Conservation (phyloP, 1,140 invertebrate genomes). For the Musca vetustissima region DNA sequence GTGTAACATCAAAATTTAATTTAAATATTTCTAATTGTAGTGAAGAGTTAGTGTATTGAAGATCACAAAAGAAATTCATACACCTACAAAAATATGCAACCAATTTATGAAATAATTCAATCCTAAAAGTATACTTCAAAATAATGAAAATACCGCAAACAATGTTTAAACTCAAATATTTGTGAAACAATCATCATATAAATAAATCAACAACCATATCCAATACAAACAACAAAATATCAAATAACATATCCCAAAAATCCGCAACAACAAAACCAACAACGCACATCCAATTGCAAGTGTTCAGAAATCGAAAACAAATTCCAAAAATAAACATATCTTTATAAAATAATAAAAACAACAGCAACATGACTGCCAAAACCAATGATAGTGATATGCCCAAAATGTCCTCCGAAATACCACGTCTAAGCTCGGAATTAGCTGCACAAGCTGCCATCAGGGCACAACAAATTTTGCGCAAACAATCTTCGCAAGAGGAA, state of each 20-base stretch:
- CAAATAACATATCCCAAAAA: neutral
- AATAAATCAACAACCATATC: neutral
- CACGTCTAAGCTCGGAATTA: slow-evolving; percentile 48
- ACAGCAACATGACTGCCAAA: slow-evolving; percentile 24
- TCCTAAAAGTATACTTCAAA: too few species aligned
- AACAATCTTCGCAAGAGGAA: slow-evolving; percentile 43
- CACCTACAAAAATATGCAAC: neutral
- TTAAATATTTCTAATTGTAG: too few species aligned
- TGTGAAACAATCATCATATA: neutral
- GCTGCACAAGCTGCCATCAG: slow-evolving; percentile 52
- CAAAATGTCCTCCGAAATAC: slow-evolving; percentile 50
- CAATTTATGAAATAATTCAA: neutral
- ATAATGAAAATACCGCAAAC: too few species aligned
- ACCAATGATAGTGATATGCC: slow-evolving; percentile 26
- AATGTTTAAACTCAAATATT: neutral
- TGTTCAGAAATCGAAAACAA: neutral
- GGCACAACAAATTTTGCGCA: slow-evolving; percentile 47
- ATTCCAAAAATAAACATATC: neutral
- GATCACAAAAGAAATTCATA: too few species aligned
- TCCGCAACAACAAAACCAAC: neutral
- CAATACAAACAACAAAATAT: slow-evolving; percentile 3
- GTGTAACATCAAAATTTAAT: too few species aligned
- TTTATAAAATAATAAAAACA: neutral
- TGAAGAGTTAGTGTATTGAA: too few species aligned
- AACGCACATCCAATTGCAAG: neutral